Conservation (phyloP, 2,888 invertebrate species). For the Colletes collaris region DNA sequence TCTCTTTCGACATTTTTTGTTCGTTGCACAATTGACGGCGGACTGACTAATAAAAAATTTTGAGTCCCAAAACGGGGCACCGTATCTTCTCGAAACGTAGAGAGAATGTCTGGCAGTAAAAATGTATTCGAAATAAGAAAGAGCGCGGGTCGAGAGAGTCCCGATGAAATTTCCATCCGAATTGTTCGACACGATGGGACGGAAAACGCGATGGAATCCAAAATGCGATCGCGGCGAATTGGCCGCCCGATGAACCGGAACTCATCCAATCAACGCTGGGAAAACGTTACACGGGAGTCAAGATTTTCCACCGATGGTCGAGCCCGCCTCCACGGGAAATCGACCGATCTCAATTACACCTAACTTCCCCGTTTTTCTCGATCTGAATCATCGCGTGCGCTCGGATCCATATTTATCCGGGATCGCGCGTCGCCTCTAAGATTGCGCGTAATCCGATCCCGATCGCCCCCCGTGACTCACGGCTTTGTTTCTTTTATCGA, state of each 20-base stretch:
- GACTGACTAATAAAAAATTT: too few relatives aligned
- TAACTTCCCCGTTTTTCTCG: slow-evolving; percentile 13
- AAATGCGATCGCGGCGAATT: slow-evolving; percentile 51
- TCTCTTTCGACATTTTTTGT: too few relatives aligned
- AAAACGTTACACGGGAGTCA: slow-evolving; percentile 7
- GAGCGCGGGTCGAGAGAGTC: slow-evolving; percentile 4
- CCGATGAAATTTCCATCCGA: slow-evolving; percentile 43
- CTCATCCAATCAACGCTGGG: slow-evolving; percentile 35
- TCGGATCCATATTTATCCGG: slow-evolving; percentile 22
- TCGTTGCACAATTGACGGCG: too few relatives aligned
- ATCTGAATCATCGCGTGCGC: slow-evolving; percentile 46
- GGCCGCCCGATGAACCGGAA: slow-evolving; percentile 31
- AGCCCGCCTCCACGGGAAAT: slow-evolving; percentile 43
- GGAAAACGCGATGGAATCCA: slow-evolving; percentile 44
- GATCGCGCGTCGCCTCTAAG: slow-evolving; percentile 38
- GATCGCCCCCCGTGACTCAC: slow-evolving; percentile 59
- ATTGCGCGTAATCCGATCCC: slow-evolving; percentile 41
- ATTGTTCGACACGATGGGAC: slow-evolving; percentile 38
- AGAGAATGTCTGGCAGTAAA: neutral
- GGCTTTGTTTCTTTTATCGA: slow-evolving; percentile 60
- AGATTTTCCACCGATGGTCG: slow-evolving; percentile 24
- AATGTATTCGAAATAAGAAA: slow-evolving; percentile 5
- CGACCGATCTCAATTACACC: slow-evolving; percentile 40
- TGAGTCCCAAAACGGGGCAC: too few relatives aligned
- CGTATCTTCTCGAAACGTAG: neutral